Percentiles rank a stretch among this genome's conserved stretches.
phyloP scores from a whole-genome alignment of 2,797 vertebrate species.

The Scolopax bukidnonensis region DNA sequence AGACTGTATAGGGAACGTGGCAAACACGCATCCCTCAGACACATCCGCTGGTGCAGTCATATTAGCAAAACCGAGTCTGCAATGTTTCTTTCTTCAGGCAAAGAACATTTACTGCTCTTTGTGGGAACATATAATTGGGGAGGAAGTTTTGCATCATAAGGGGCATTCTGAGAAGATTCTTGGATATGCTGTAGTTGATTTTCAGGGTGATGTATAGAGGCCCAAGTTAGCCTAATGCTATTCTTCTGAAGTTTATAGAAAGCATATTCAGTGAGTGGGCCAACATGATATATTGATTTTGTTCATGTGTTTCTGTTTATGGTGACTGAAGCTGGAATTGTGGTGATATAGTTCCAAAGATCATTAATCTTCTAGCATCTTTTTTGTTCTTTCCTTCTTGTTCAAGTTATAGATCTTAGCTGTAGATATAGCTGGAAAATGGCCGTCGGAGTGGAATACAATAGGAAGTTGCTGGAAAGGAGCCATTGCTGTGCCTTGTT shows the following conservation, averaged over 20 bases:
- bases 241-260: slow-evolving; percentile 67
- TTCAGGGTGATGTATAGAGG: slow-evolving; percentile 12
- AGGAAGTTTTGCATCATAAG: neutral
- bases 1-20: neutral
- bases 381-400: slow-evolving; percentile 36
- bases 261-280: slow-evolving; percentile 28
- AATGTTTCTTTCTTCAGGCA: neutral
- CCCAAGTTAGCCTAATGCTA: neutral
- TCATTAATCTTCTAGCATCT: slow-evolving; percentile 53
- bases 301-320: slow-evolving; percentile 66
- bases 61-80: neutral
- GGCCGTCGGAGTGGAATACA: neutral
- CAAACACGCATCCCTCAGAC: neutral
- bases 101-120: neutral
- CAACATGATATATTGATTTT: slow-evolving; percentile 55
- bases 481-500: slow-evolving; percentile 25
- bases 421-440: slow-evolving; percentile 23
- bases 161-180: neutral
- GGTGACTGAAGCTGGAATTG: slow-evolving; percentile 14
- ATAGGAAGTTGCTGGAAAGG: slow-evolving; percentile 29
- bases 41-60: neutral
- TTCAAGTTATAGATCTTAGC: slow-evolving; percentile 20
- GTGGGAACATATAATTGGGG: neutral
- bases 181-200: slow-evolving; percentile 11
- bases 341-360: slow-evolving; percentile 27